Evolutionary conservation across 2,113 vertebrate genomes (phyloP).

Genomic region (Jaculus jaculus): DNA sequence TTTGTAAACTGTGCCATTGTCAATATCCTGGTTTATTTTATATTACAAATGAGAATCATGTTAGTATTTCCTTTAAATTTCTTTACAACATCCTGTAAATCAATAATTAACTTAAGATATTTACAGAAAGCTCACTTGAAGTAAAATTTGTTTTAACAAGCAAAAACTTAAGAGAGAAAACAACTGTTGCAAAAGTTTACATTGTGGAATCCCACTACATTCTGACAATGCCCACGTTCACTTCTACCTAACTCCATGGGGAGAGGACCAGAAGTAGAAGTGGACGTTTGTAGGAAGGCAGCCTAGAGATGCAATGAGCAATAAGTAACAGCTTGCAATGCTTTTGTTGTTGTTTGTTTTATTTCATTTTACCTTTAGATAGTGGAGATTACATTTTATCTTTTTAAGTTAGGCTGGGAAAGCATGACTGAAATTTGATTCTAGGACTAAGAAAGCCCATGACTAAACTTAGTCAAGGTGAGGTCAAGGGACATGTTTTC

Average conservation of each 20-base stretch:
- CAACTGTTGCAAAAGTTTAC: neutral
- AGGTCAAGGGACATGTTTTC: neutral
- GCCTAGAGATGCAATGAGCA: neutral
- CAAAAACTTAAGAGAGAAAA: slow-evolving; percentile 33
- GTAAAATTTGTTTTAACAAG: slow-evolving; percentile 23
- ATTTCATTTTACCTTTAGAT: neutral
- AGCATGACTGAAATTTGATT: neutral
- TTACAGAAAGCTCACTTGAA: neutral
- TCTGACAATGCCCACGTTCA: neutral
- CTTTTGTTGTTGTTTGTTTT: neutral
- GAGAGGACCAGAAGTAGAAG: neutral
- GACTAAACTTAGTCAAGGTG: neutral
- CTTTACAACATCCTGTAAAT: neutral
- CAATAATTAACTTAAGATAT: slow-evolving; percentile 23
- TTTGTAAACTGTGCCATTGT: neutral
- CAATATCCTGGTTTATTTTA: neutral
- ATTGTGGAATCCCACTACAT: neutral
- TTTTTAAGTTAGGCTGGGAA: neutral
- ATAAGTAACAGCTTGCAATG: neutral
- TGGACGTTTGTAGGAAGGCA: too few species aligned
- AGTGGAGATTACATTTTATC: neutral
- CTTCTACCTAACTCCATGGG: neutral
- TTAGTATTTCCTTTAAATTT: neutral
- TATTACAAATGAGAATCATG: neutral
- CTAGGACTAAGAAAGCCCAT: neutral